Evolutionary conservation across 2,888 invertebrate species (phyloP), one percentile per base, ranked within the genome.

Genomic region (Rambutsinella grinnellia): DNA sequence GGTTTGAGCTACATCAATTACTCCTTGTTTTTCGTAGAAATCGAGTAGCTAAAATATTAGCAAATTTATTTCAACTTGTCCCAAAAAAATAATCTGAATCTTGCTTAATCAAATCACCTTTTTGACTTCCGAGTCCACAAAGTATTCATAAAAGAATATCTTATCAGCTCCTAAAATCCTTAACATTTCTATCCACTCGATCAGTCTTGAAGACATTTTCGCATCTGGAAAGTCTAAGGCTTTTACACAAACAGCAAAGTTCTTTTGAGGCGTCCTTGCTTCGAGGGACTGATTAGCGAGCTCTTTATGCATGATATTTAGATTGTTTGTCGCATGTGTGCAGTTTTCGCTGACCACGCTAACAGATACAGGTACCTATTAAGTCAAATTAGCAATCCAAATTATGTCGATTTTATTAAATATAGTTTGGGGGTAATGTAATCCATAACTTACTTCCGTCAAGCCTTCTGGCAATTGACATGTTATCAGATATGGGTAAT

Each of bases 111-210:
- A n/a, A n/a, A 19, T 24, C n/a, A 87, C 86, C 81, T 86, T 86
- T 13, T 84, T 82, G 2, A 87, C 86, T 65, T 86, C 86, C 0
- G 86, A 84, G 51, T 88, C 86, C 2, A 88, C 84, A 56, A 85
- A 85, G 60, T 87, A 86, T 53, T 87, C 86, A 81, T 89, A 88
- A 8, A 88, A 77, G 77, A 86, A 86, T 3, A 87, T 83, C 75
- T 87, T 86, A 27, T 86, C 86, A 0, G 87, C 88, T 3, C 88
- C 88, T 17, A 89, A 83, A 17, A 86, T 67, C 24, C 83, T 81
- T 17, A 88, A 84, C 54, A 87, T 80, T 80, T 88, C 88, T 6
- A 89, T 77, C 88, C 88, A 88, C 81, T 88, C 88, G 2, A 88
- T 84, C 3, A 88, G 81, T 2, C 86, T 84, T 1, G 84, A 84